Percentiles rank a stretch among this genome's conserved stretches.
phyloP scores from a whole-genome alignment of 2,888 invertebrate species.

The Dryobotodes eremita region DNA sequence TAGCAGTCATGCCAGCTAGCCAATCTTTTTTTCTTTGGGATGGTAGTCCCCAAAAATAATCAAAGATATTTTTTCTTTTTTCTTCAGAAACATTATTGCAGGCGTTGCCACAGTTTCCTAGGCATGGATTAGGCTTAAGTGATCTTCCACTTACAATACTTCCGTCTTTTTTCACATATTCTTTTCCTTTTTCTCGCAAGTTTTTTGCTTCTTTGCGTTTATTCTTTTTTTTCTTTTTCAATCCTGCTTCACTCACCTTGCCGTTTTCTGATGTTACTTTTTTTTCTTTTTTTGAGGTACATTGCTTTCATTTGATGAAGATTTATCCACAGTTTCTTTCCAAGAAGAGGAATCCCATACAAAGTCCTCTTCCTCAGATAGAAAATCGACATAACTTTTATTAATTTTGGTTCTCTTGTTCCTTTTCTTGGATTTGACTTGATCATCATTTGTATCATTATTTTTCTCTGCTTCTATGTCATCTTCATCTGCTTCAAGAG shows the following conservation, averaged over 20 bases:
- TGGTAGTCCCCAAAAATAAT: slow-evolving; percentile 35
- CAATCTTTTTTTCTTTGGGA: slow-evolving; percentile 37
- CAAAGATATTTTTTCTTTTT: slow-evolving; percentile 28
- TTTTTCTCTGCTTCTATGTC: slow-evolving; percentile 15
- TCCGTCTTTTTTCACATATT: slow-evolving; percentile 29
- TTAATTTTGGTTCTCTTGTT: slow-evolving; percentile 19
- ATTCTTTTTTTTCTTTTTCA: slow-evolving; percentile 21
- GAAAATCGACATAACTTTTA: slow-evolving; percentile 44
- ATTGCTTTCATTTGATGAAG: not conserved
- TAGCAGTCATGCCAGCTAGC: slow-evolving; percentile 18
- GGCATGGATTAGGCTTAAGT: slow-evolving; percentile 40
- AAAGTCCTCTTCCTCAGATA: slow-evolving; percentile 40
- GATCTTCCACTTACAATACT: slow-evolving; percentile 13
- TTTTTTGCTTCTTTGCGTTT: slow-evolving; percentile 20
- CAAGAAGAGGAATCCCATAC: slow-evolving; percentile 10
- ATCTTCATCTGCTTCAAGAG: slow-evolving; percentile 16
- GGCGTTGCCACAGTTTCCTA: slow-evolving; percentile 16
- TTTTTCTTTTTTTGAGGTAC: slow-evolving; percentile 4
- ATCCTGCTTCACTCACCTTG: slow-evolving; percentile 18
- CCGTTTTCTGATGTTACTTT: slow-evolving; percentile 4
- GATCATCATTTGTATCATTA: slow-evolving; percentile 4
- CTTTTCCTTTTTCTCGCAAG: slow-evolving; percentile 11
- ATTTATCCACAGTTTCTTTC: slow-evolving; percentile 9
- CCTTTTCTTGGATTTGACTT: slow-evolving; percentile 2
- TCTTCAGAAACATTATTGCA: slow-evolving; percentile 17